These are phyloP conservation scores for Lepas anatifera DNA, from an alignment of 2,888 invertebrate species.

Conservation along the genomic window DNA sequence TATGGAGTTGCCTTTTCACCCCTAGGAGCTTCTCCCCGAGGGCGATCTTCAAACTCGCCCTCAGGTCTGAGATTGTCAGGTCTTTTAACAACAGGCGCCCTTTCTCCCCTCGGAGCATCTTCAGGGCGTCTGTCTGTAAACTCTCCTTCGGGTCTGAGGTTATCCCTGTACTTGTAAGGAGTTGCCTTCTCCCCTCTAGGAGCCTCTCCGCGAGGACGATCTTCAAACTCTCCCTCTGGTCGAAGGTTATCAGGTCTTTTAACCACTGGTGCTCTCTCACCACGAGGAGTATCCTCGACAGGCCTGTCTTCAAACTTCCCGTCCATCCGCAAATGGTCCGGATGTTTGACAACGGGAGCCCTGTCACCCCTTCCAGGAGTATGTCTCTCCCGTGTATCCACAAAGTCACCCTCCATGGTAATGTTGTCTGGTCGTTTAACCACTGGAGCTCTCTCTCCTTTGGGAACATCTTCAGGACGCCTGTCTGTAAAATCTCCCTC, in stretches of 20 bases:
- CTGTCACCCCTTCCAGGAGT: slow-evolving; percentile 35
- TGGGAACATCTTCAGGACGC: slow-evolving; percentile 9
- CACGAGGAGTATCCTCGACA: slow-evolving; percentile 24
- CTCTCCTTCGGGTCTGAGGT: slow-evolving; percentile 34
- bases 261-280: slow-evolving; percentile 22
- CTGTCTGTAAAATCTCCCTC: slow-evolving; percentile 38
- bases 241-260: slow-evolving; percentile 19
- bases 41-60: slow-evolving; percentile 39
- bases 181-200: neutral
- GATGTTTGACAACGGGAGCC: slow-evolving; percentile 27
- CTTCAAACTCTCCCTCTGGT: slow-evolving; percentile 29
- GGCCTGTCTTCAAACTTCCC: slow-evolving; percentile 36
- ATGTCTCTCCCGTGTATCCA: slow-evolving; percentile 24
- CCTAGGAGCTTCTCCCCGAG: slow-evolving; percentile 28
- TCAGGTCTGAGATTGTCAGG: slow-evolving; percentile 47
- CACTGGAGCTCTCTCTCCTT: slow-evolving; percentile 21
- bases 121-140: slow-evolving; percentile 22
- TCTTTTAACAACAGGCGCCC: slow-evolving; percentile 28
- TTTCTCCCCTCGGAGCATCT: slow-evolving; percentile 35
- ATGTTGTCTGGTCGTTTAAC: slow-evolving; percentile 23
- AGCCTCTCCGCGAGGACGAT: neutral
- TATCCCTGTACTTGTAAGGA: neutral
- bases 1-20: slow-evolving; percentile 32
- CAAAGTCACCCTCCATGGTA: slow-evolving; percentile 23
- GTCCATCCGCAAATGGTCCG: slow-evolving; percentile 47